These are phyloP conservation scores for Merops nubicus DNA, from an alignment of 2,113 vertebrate species.

Conservation along the genomic window DNA sequence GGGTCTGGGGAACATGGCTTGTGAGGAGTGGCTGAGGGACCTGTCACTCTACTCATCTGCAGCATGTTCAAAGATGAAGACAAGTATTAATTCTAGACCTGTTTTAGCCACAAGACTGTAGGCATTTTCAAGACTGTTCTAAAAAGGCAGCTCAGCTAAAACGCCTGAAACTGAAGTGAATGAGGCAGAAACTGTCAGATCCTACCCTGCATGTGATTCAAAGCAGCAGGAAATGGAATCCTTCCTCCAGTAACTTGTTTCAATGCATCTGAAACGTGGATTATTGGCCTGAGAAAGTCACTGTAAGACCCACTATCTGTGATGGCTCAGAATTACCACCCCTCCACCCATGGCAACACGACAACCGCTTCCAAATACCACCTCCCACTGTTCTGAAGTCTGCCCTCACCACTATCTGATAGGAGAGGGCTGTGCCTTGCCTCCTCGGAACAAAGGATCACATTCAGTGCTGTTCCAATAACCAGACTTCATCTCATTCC, in stretches of 20 bases:
- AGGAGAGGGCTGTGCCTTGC: not conserved
- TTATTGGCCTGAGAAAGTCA: not conserved
- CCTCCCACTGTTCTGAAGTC: not conserved
- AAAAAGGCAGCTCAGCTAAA: not conserved
- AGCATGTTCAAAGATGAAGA: not conserved
- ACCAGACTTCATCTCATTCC: not conserved
- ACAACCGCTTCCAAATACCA: not conserved
- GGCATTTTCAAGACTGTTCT: not conserved
- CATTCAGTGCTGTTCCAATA: slow-evolving; percentile 22
- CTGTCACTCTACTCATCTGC: not conserved
- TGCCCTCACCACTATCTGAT: not conserved
- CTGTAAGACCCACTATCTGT: not conserved
- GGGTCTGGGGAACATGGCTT: too few relatives aligned
- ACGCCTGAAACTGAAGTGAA: rapidly evolving
- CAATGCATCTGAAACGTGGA: not conserved
- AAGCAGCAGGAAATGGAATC: not conserved
- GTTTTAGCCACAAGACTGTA: not conserved
- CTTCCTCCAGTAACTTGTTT: not conserved
- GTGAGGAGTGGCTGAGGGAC: too few relatives aligned
- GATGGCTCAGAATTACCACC: not conserved
- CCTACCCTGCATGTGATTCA: rapidly evolving
- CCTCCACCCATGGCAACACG: not conserved
- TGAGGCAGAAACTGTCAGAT: not conserved
- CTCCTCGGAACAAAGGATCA: slow-evolving; percentile 25
- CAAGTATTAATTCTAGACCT: not conserved